Evolutionary conservation across 2,888 invertebrate genomes (phyloP).

Genomic region (Plemyria rubiginata): DNA sequence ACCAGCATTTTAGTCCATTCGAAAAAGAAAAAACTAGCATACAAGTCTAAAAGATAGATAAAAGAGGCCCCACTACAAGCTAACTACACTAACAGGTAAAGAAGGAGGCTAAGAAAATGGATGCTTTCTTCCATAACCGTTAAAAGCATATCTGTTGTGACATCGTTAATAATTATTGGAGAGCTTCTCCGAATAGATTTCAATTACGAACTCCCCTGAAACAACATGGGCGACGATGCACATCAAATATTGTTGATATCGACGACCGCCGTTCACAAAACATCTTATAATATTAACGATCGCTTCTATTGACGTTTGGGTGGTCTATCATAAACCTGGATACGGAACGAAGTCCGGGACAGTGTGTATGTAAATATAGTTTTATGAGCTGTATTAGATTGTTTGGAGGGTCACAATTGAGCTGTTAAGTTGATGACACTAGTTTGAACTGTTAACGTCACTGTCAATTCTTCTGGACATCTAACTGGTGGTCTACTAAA

Average conservation of each 20-base stretch:
- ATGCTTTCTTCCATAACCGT: no score
- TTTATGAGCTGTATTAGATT: conserved; percentile 47
- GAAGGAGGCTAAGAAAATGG: no score
- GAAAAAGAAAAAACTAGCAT: no score
- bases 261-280: conserved; percentile 46
- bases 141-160: neutral
- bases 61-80: no score
- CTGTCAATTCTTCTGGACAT: neutral
- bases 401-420: conserved; percentile 35
- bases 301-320: conserved; percentile 67
- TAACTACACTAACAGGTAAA: no score
- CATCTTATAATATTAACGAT: conserved; percentile 61
- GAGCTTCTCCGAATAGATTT: neutral
- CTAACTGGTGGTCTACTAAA: neutral
- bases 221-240: conserved; percentile 2
- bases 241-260: conserved; percentile 44
- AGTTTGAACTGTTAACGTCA: neutral
- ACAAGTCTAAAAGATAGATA: no score
- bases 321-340: conserved; percentile 63
- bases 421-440: conserved; percentile 5
- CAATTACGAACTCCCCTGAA: neutral
- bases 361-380: conserved; percentile 57
- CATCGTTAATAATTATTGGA: neutral
- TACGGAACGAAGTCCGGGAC: conserved; percentile 56
- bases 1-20: no score